phyloP scores from a whole-genome alignment of 2,113 vertebrate species.

The Onychostruthus taczanowskii region DNA sequence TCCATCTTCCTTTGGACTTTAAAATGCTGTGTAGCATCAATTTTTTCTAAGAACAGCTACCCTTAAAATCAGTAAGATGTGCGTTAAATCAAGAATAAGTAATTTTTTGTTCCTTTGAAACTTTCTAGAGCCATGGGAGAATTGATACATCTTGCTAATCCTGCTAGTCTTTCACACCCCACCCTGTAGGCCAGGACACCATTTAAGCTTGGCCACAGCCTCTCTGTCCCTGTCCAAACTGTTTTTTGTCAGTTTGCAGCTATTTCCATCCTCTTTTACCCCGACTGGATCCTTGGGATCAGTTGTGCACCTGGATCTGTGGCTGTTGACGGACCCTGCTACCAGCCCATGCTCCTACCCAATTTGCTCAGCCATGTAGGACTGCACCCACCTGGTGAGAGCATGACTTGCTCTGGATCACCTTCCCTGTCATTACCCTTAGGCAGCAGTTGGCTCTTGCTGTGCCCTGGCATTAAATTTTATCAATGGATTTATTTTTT shows the following conservation, averaged over 20 bases:
- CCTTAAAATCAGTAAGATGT: background rate
- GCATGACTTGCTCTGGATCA: background rate
- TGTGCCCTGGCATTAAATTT: background rate
- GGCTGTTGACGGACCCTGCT: background rate
- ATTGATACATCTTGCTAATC: background rate
- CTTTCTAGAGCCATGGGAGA: background rate
- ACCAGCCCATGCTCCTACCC: background rate
- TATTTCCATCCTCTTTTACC: background rate
- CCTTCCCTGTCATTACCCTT: background rate
- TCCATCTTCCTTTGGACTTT: background rate
- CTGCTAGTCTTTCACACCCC: background rate
- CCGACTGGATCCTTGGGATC: rapidly evolving
- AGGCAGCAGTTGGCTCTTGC: background rate
- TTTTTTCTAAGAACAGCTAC: background rate
- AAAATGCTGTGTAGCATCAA: background rate
- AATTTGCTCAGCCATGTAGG: background rate
- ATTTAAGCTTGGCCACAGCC: background rate
- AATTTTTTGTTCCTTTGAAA: background rate
- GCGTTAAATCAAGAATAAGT: background rate
- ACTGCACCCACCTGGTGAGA: rapidly evolving
- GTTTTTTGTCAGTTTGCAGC: background rate
- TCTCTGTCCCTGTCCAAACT: background rate
- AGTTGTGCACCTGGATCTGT: background rate
- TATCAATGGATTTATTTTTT: background rate
- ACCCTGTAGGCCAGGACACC: background rate